A percentile compares a stretch with the other conserved stretches of the same genome.
Conservation (phyloP, 2,113 vertebrate species). For the Tauraco erythrolophus region DNA sequence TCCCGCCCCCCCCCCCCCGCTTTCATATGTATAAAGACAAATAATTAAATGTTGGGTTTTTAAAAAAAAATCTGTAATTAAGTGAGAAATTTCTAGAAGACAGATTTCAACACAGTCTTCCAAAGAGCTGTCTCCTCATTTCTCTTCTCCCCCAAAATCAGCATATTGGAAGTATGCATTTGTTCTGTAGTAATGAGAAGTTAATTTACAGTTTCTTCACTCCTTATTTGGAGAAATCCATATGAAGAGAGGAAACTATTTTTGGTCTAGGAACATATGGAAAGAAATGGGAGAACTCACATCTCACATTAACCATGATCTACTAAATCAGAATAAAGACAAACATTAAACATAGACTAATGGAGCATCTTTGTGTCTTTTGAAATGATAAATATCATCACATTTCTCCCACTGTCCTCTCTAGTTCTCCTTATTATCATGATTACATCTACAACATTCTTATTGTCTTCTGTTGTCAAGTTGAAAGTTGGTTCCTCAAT, state of each 20-base stretch:
- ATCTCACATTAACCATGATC: not conserved
- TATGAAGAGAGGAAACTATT: slow-evolving; percentile 61
- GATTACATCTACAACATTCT: not conserved
- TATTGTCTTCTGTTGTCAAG: not conserved
- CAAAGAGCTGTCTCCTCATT: slow-evolving; percentile 45
- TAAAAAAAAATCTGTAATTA: not conserved
- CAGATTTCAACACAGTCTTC: slow-evolving; percentile 48
- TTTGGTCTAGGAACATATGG: slow-evolving; percentile 62
- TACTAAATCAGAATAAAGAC: slow-evolving; percentile 22
- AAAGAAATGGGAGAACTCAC: slow-evolving; percentile 47
- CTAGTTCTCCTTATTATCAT: not conserved
- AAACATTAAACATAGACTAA: slow-evolving; percentile 13
- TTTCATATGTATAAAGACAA: not conserved
- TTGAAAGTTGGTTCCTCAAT: not conserved
- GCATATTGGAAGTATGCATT: slow-evolving; percentile 50
- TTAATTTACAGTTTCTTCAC: slow-evolving; percentile 62
- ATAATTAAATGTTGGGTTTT: not conserved
- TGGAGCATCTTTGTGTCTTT: not conserved
- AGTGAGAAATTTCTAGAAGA: slow-evolving; percentile 32
- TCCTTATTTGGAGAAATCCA: slow-evolving; percentile 59
- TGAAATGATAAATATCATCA: not conserved
- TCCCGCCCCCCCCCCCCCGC: too few species aligned
- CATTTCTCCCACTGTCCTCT: not conserved
- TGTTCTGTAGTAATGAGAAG: slow-evolving; percentile 66
- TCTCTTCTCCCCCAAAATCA: not conserved